Base-by-base conservation (phyloP, 2,113 vertebrate species). In the Serinus canaria region DNA sequence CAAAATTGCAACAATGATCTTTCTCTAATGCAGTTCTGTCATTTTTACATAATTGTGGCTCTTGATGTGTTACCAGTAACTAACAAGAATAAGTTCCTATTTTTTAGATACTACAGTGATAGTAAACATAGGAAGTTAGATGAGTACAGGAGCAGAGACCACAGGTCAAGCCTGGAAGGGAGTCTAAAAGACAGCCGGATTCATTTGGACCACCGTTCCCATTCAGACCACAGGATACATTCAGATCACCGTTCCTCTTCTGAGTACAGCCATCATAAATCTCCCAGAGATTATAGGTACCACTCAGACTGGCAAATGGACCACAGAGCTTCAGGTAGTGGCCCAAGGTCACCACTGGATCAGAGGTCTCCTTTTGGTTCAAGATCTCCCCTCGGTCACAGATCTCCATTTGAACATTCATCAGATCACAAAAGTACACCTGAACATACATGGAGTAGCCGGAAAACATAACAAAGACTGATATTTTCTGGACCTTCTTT, bases 251-350 rank as follows among this genome's bases (percentile, higher is more conserved):
- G 98, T 50, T 97, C 98, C 33, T 73, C 96, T 88, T 98, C 98
- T 2, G 98, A 99, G 25, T 98, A 98, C 82, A 91, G 96, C 58
- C 98, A 99, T 90, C 98, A 98, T 80, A 99, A 99, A 96, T 98
- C 98, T 76, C 98, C 98, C 24, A 98, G 98, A 91, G 98, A 99
- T 82, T 99, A 99, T 53, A 98, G 99, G 72, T 99, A 99, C 98
- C 99, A 99, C 94, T 98, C 99, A 66, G 99, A 99, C 98, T 99
- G 99, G 99, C 99, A 99, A 89, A 95, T 98, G 94, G 99, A 99
- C 96, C 99, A 99, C 96, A 98, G 99, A 92, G 98, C 98, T 83
- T 98, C 99, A 0, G 98, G 98, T 92, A 99, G 99, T 80, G 99
- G 98, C 46, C 98, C 99, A 11, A 97, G 99, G 91, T 99, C 99